A percentile compares a stretch with the other conserved stretches of the same genome.
These are phyloP conservation scores for Cremastinae sp. DNA, from an alignment of 2,888 invertebrate species.

Conservation along the genomic window DNA sequence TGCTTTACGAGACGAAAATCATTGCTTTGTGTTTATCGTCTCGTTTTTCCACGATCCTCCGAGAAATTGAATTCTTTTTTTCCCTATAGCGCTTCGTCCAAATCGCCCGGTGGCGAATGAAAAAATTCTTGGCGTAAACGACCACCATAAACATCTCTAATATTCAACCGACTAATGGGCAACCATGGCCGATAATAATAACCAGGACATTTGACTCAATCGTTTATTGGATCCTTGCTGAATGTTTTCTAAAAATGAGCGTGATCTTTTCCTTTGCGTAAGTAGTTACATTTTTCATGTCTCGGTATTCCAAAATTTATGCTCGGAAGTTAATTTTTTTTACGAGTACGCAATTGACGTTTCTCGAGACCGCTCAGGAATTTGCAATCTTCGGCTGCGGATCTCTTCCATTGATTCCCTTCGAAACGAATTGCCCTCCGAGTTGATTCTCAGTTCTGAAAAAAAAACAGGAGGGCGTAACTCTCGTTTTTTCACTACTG, in stretches of 20 bases:
- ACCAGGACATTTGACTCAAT: too few species aligned
- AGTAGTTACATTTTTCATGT: too few species aligned
- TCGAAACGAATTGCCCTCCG: too few species aligned
- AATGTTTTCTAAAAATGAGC: too few species aligned
- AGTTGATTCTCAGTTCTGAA: too few species aligned
- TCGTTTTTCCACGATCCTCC: background rate
- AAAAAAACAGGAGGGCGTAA: conserved; percentile 7
- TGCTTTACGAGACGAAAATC: background rate
- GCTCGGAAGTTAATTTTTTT: too few species aligned
- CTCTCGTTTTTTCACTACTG: background rate
- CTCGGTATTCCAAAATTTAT: too few species aligned
- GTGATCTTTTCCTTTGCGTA: too few species aligned
- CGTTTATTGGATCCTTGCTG: too few species aligned
- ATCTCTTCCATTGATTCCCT: conserved; percentile 21
- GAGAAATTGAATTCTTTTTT: background rate
- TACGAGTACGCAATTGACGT: background rate
- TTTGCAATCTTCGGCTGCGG: conserved; percentile 55
- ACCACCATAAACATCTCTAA: background rate
- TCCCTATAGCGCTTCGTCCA: background rate
- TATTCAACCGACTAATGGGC: conserved; percentile 8
- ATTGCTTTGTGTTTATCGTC: background rate
- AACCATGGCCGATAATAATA: conserved; percentile 55
- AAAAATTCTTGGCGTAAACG: conserved; percentile 13
- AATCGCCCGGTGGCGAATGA: conserved; percentile 6
- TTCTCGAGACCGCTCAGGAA: conserved; percentile 54